Percentiles rank a stretch among this genome's conserved stretches.
Conservation (phyloP, 2,797 vertebrate genomes). For the Peromyscus melanophrys region DNA sequence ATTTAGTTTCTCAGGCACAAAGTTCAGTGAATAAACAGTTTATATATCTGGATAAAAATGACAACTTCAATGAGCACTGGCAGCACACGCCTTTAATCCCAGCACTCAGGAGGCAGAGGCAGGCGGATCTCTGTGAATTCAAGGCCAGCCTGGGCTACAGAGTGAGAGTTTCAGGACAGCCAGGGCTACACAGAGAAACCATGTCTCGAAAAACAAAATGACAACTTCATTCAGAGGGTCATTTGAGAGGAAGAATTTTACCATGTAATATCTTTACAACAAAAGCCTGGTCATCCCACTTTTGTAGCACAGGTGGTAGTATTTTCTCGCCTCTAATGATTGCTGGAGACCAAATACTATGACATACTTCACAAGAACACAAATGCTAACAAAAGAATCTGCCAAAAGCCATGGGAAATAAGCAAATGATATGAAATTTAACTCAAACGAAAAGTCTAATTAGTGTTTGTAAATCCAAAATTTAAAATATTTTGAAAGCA, state of each 20-base stretch:
- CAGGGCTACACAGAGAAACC: background rate
- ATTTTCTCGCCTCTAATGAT: background rate
- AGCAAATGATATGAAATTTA: background rate
- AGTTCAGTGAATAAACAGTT: background rate
- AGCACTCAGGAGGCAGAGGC: background rate
- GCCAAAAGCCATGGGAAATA: background rate
- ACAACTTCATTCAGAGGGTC: background rate
- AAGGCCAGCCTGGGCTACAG: background rate
- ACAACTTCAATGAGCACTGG: background rate
- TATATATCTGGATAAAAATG: background rate
- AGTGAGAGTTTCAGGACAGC: background rate
- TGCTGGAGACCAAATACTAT: background rate
- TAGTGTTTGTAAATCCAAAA: constrained; percentile 22
- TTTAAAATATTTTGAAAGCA: background rate
- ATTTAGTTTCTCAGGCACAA: constrained; percentile 57
- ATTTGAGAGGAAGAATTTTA: constrained; percentile 38
- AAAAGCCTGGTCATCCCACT: background rate
- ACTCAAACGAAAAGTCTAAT: background rate
- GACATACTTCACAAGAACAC: background rate
- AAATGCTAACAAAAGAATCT: background rate
- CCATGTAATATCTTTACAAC: background rate
- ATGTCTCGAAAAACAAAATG: background rate
- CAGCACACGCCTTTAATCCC: background rate
- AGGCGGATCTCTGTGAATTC: background rate
- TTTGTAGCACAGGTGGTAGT: background rate